Evolutionary conservation across 2,797 vertebrate genomes (phyloP), one percentile per base, ranked within the genome.

Genomic region (Malacoraja senta): DNA sequence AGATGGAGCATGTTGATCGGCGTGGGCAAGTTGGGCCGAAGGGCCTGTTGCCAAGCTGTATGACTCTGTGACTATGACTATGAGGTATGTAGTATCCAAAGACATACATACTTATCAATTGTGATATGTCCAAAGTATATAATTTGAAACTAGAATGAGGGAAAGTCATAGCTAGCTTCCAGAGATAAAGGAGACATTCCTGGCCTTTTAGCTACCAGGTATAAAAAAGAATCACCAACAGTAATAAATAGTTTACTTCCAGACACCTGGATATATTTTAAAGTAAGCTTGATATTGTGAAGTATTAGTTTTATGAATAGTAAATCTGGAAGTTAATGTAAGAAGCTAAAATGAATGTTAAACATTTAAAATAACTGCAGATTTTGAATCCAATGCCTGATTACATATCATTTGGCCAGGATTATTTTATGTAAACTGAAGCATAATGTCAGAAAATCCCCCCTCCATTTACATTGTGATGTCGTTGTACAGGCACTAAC

Each of bases 381-480:
- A 61, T 86, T 86, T 32, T 86, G 13, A 35, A 88, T 19, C 84
- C n/a, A 8, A 35, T 35, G n/a, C 32, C 29, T 88, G n/a, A 65
- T 65, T 17, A 32, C 8, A 32, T 88, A 32, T 68, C 61, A 68
- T 63, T 3, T 88, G 61, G n/a, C 83, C 32, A 65, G 15, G 65
- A 32, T 65, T 68, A 88, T 68, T 88, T 68, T 88, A 88, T 88
- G n/a, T 32, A 88, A 61, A 35, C 65, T 65, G 29, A 32, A 88
- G 84, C 61, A 12, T 88, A 65, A 65, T 2, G 21, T 88, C 6
- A 32, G 61, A 88, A 88, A 65, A 9, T 32, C 17, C 58, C 61
- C 29, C 83, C 32, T 35, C 15, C 9, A 8, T 21, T 88, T 68
- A 68, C 17, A 63, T 44, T 35, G 32, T 88, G n/a, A 63, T 65